Percentiles rank a stretch among this genome's conserved stretches.
Evolutionary conservation across 1,140 invertebrate species (phyloP).

Genomic region (Bathynomus jamesi): DNA sequence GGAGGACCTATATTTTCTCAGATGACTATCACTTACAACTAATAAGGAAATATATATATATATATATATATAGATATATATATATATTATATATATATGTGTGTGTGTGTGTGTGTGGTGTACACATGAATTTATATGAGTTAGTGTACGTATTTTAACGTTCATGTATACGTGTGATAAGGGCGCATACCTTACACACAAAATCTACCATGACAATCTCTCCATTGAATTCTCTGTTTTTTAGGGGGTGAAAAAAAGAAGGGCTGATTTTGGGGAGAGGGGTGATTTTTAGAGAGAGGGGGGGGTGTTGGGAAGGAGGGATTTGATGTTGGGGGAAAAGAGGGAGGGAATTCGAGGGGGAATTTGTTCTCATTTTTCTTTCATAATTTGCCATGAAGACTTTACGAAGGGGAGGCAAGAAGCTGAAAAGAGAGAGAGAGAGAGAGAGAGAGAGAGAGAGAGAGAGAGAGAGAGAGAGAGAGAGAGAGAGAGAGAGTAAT

Average conservation of each 20-base stretch:
- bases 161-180: not conserved
- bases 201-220: not conserved
- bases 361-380: not conserved
- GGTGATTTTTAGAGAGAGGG: not conserved
- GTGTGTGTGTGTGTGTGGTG: not conserved
- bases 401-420: not conserved
- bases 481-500: not conserved
- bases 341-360: too few species aligned
- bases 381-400: not conserved
- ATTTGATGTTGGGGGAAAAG: not conserved
- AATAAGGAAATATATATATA: not conserved
- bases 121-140: not conserved
- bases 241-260: not conserved
- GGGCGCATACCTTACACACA: not conserved
- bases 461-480: conserved; percentile 4
- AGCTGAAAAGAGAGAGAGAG: not conserved
- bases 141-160: not conserved
- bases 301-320: not conserved
- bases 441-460: not conserved
- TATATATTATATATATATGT: not conserved
- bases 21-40: too few species aligned
- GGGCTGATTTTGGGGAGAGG: not conserved
- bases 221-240: not conserved
- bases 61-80: not conserved
- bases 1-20: too few species aligned